Percentiles rank a stretch among this genome's conserved stretches.
Conservation (phyloP, 2,888 invertebrate species). For the Melanchra persicariae region DNA sequence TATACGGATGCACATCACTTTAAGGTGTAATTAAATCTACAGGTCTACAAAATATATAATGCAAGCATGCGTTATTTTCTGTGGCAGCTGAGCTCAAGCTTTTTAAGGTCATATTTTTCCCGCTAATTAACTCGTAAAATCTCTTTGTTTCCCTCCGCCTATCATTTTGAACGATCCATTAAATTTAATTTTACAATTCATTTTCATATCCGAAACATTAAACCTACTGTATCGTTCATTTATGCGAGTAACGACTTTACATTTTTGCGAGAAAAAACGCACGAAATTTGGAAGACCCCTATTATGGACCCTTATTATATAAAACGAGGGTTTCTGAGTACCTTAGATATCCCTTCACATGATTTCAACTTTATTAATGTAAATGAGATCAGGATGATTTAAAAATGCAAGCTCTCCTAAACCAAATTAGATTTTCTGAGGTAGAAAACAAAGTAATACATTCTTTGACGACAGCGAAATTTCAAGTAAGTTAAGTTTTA, state of each 20-base stretch:
- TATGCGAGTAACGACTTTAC: constrained; percentile 48
- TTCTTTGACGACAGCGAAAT: neutral
- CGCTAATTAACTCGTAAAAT: constrained; percentile 46
- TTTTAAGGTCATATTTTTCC: neutral
- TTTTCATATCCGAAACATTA: constrained; percentile 63
- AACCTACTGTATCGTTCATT: constrained; percentile 56
- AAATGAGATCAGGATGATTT: constrained; percentile 44
- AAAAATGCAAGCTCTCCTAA: constrained; percentile 24
- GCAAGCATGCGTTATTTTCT: neutral
- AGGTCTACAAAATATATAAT: no score
- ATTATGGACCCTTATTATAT: constrained; percentile 74
- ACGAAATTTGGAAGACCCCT: constrained; percentile 53
- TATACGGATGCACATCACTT: no score
- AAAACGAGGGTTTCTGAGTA: constrained; percentile 68
- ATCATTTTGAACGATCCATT: constrained; percentile 50
- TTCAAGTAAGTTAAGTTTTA: constrained; percentile 14
- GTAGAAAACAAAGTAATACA: constrained; percentile 24
- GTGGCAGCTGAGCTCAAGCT: neutral
- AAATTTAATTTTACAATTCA: constrained; percentile 55
- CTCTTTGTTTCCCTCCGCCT: constrained; percentile 38
- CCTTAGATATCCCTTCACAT: constrained; percentile 69
- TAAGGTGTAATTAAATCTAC: no score
- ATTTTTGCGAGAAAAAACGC: constrained; percentile 52
- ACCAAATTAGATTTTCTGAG: constrained; percentile 23
- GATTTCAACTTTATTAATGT: constrained; percentile 63